Evolutionary conservation across 2,113 vertebrate species (phyloP), one percentile per base, ranked within the genome.

Genomic region (Suricata suricatta): DNA sequence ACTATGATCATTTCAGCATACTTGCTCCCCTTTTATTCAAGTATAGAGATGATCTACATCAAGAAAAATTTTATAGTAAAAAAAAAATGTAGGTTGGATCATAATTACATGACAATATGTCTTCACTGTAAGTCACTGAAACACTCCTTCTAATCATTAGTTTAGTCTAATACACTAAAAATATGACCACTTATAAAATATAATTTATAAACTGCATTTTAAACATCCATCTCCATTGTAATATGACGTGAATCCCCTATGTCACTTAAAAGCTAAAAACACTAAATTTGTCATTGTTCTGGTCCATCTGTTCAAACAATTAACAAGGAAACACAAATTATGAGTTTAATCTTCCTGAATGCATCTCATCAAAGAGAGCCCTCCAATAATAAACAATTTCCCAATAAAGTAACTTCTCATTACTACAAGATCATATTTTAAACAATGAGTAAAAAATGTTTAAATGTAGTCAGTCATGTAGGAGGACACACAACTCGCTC

Each of bases 41-140:
- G 25, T 35, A 91, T 68, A n/a, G n/a, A 95, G 47, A 92, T 83
- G 16, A 10, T 92, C 87, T 84, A 15, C 52, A 63, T 68, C 88
- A 88, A 94, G 47, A 94, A 95, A 95, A 94, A 77, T 80, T 1
- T 57, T 77, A 85, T 19, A 88, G 50, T 81, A 77, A 85, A 89
- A 97, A 41, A 95, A 90, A 97, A 93, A 85, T 87, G 77, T 29
- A 87, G 31, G 15, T 77, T 92, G 63, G 19, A 17, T 87, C 54
- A 44, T 82, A 95, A 89, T 38, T 79, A 74, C 0, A 69, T 27
- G 16, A 80, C 25, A 86, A 68, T 87, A 72, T 71, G 35, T 66
- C 35, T 31, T 94, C 52, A 63, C 14, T 72, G 60, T 66, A 60
- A 71, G 17, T 44, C 69, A 82, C 17, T 74, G 41, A 96, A 95